phyloP scores from a whole-genome alignment of 2,797 vertebrate species.

The Strix occidentalis region DNA sequence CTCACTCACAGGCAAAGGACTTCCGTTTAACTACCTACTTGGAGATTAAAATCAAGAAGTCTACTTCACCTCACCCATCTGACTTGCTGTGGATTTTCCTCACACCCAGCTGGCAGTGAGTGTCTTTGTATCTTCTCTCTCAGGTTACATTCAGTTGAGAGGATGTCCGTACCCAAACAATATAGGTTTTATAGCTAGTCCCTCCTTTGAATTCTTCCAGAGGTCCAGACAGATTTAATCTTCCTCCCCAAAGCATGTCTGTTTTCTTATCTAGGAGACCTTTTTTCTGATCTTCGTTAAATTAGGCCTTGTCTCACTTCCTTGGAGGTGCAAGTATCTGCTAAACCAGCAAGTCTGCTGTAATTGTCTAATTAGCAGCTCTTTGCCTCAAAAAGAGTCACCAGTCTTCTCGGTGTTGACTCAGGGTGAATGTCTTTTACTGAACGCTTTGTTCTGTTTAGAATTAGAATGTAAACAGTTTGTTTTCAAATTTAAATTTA shows the following conservation, averaged over 20 bases:
- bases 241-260: background rate
- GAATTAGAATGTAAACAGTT: background rate
- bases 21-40: background rate
- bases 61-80: accelerated
- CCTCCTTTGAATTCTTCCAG: background rate
- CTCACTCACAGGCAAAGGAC: accelerated
- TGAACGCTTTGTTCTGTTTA: background rate
- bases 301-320: background rate
- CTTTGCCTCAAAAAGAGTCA: background rate
- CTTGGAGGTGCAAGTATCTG: background rate
- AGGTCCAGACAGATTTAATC: background rate
- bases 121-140: background rate
- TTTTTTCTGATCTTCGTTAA: background rate
- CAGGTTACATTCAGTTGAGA: background rate
- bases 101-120: background rate
- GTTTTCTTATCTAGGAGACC: background rate
- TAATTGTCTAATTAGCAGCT: constrained; percentile 12
- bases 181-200: background rate
- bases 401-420: background rate
- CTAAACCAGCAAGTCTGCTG: background rate
- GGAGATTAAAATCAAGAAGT: background rate
- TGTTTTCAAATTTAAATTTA: background rate
- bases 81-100: background rate
- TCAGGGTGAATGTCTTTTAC: background rate
- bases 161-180: background rate